Evolutionary conservation across 1,140 invertebrate genomes (phyloP).

Genomic region (Metopolophium dirhodum): DNA sequence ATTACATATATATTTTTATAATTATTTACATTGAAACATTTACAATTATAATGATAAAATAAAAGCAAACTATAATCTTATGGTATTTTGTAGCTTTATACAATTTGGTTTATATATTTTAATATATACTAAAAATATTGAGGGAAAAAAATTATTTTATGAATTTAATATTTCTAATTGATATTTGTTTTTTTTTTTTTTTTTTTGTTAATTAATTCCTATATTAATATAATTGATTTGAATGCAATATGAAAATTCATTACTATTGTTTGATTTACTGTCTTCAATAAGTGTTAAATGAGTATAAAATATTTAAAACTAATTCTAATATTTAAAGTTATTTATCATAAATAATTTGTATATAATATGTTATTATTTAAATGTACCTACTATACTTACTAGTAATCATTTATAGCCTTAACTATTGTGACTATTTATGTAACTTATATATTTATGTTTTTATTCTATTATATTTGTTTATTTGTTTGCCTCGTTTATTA

Average conservation of each 20-base stretch:
- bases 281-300: neutral
- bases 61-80: neutral
- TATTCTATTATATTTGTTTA: neutral
- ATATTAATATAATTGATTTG: neutral
- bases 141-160: neutral
- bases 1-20: neutral
- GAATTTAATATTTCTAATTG: neutral
- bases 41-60: neutral
- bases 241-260: neutral
- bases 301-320: neutral
- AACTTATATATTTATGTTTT: neutral
- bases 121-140: neutral
- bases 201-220: neutral
- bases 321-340: neutral
- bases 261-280: neutral
- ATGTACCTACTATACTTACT: neutral
- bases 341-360: neutral
- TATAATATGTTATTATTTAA: neutral
- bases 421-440: neutral
- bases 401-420: neutral
- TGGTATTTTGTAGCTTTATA: neutral
- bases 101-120: neutral
- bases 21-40: neutral
- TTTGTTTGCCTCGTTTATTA: neutral
- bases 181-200: neutral